Base-by-base conservation (phyloP, 2,888 invertebrate genomes). In the Caradrina clavipalpis region DNA sequence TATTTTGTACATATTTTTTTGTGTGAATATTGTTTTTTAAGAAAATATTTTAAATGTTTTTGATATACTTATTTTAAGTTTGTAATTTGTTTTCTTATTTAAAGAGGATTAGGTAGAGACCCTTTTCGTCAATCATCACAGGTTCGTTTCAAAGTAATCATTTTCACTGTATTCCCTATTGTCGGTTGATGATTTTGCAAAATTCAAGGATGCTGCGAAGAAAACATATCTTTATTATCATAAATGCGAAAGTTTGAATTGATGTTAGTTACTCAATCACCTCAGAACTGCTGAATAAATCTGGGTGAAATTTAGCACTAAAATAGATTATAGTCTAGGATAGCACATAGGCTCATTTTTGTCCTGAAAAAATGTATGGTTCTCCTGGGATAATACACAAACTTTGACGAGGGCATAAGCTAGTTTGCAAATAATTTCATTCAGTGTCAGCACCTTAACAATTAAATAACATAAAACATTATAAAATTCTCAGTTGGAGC, bases 401-500 rank as follows among this genome's bases (percentile, higher is more conserved):
- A 26, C 26, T 26, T 26, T 26, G 26, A 26, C 26, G 26, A 2
- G 26, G 26, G 26, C 26, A 26, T 2, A 26, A 26, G 26, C 4
- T 4, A 26, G 26, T 13, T 39, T 45, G 6, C 17, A 45, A 17
- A 45, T 17, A 45, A 45, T 17, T 45, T 3, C 5, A 5, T 45
- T 45, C 3, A 45, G 17, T 45, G 5, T 45, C 15, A 17, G 11
- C n/a, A 49, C 0, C n/a, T 7, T n/a, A n/a, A 5, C 45, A 2
- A 45, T 45, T 1, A 45, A 35, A 45, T 45, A 7, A 49, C 49
- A 35, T 10, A 8, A n/a, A 35, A n/a, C 26, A 42, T 15, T 15
- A 8, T 1, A 17, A 17, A 19, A 31, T 35, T 35, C 17, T 5
- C 84, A 94, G 95, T 77, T 81, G 88, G 47, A 81, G 89, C 68